These are phyloP conservation scores for Chloebia gouldiae DNA, from an alignment of 2,113 vertebrate genomes.

Conservation along the genomic window DNA sequence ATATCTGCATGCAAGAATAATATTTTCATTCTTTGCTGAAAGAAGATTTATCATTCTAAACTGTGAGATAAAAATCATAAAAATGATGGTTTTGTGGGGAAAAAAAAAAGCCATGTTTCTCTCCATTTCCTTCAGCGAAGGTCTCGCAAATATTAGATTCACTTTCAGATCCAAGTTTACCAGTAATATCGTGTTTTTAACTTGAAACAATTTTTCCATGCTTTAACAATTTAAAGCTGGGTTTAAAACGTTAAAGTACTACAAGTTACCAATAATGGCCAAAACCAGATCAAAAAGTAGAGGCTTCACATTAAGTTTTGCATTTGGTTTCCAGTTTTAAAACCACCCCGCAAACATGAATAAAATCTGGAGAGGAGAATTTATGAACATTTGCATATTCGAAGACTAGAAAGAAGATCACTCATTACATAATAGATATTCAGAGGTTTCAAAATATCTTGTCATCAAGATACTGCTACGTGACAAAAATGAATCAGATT, in stretches of 20 bases:
- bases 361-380: background rate
- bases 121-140: background rate
- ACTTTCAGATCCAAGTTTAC: background rate
- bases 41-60: background rate
- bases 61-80: background rate
- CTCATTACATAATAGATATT: background rate
- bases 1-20: background rate
- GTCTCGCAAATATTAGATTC: background rate
- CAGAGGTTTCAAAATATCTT: background rate
- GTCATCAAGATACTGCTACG: background rate
- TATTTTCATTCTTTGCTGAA: background rate
- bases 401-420: background rate
- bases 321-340: background rate
- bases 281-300: background rate
- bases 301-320: background rate
- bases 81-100: fast-evolving
- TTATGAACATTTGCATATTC: background rate
- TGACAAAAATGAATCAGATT: background rate
- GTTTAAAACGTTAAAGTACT: background rate
- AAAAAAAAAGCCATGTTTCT: fast-evolving
- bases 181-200: background rate
- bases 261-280: background rate
- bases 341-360: background rate
- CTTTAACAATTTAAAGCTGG: background rate
- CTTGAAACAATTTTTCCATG: background rate